Conservation (phyloP, 2,113 vertebrate genomes). For the Mystacornis crossleyi region DNA sequence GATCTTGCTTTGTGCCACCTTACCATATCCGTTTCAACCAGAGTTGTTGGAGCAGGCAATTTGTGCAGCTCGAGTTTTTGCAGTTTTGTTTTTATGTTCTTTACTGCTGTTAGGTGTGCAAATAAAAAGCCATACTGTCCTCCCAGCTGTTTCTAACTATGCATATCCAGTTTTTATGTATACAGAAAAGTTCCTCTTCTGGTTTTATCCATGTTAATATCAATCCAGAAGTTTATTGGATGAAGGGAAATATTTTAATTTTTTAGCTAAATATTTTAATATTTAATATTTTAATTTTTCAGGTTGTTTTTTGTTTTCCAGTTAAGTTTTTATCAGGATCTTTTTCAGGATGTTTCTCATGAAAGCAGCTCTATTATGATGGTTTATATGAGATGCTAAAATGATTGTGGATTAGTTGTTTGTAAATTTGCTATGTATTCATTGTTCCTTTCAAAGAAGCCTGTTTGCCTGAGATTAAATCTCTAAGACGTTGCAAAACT, state of each 20-base stretch:
- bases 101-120: neutral
- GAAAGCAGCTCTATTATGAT: neutral
- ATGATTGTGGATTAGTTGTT: neutral
- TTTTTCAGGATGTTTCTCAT: neutral
- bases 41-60: neutral
- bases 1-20: neutral
- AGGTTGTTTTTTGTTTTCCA: neutral
- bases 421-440: neutral
- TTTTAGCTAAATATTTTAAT: neutral
- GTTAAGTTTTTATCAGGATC: neutral
- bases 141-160: neutral
- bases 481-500: neutral
- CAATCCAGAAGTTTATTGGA: neutral
- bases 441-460: neutral
- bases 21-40: fast-evolving
- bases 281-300: neutral
- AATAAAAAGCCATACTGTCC: neutral
- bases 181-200: neutral
- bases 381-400: neutral
- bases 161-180: neutral
- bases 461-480: neutral
- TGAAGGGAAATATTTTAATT: neutral
- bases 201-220: neutral
- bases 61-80: neutral
- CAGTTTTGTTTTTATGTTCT: neutral